A percentile compares a stretch with the other conserved stretches of the same genome.
phyloP scores from a whole-genome alignment of 1,140 invertebrate genomes.

The Leptinotarsa lineolata region DNA sequence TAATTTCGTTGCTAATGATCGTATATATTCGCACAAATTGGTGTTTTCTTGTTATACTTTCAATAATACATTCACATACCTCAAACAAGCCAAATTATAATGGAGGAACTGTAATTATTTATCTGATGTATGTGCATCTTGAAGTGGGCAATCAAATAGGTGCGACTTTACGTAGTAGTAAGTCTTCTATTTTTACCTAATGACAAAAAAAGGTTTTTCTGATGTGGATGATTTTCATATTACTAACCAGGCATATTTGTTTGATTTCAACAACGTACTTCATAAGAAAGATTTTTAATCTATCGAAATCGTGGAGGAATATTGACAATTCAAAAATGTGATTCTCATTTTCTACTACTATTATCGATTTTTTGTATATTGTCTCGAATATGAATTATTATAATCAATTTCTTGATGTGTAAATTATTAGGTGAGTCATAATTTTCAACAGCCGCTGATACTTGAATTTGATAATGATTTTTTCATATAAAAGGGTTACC shows the following conservation, averaged over 20 bases:
- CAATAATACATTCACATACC: constrained; percentile 8
- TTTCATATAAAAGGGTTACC: too few species aligned
- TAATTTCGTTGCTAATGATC: constrained; percentile 17
- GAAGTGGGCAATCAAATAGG: neutral
- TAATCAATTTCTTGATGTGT: too few species aligned
- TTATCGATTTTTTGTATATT: too few species aligned
- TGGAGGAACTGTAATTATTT: constrained; percentile 6
- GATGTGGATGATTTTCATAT: neutral
- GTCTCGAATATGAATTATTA: too few species aligned
- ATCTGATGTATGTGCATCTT: constrained; percentile 7
- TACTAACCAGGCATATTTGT: neutral
- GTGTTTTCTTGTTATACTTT: constrained; percentile 22
- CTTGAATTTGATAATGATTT: too few species aligned
- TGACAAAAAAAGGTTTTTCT: neutral
- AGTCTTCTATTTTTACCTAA: neutral
- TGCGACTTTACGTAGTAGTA: neutral
- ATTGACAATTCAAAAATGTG: too few species aligned
- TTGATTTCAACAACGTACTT: neutral
- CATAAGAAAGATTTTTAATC: too few species aligned
- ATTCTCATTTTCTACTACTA: too few species aligned
- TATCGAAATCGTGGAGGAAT: too few species aligned
- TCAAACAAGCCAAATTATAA: neutral
- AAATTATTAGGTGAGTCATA: too few species aligned
- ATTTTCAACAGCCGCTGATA: too few species aligned
- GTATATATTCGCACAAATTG: constrained; percentile 16